phyloP scores from a whole-genome alignment of 2,888 invertebrate genomes.

The Nephrotoma flavescens region DNA sequence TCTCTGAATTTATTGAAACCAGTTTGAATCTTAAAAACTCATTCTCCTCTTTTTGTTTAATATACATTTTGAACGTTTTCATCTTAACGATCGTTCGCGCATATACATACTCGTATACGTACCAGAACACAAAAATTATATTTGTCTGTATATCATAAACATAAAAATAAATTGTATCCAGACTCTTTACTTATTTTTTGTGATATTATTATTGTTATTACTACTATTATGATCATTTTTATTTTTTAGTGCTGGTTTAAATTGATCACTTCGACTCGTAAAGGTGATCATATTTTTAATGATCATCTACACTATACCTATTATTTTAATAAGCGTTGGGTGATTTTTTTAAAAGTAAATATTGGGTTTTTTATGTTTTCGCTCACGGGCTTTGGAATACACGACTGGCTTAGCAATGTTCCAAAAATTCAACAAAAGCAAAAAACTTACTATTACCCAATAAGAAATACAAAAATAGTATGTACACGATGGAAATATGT shows the following conservation, averaged over 20 bases:
- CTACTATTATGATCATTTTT: not conserved
- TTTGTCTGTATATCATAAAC: not conserved
- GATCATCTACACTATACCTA: not conserved
- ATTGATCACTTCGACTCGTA: not conserved
- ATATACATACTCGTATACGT: not conserved
- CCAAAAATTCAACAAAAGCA: no score
- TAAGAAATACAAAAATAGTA: no score
- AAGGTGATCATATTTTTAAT: not conserved
- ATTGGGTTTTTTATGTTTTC: no score
- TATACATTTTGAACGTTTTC: not conserved
- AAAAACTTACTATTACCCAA: no score
- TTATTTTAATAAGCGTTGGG: not conserved
- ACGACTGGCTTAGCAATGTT: no score
- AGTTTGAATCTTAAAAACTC: not conserved
- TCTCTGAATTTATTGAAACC: not conserved
- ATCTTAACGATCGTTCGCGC: not conserved
- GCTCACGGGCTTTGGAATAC: no score
- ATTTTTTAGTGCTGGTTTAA: not conserved
- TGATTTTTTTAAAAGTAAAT: not conserved
- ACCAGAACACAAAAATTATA: not conserved
- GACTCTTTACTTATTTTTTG: not conserved
- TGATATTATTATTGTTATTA: not conserved
- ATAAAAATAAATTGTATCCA: not conserved
- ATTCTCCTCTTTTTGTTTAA: not conserved
- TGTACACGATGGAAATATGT: no score